Evolutionary conservation across 2,888 invertebrate genomes (phyloP), one percentile per base, ranked within the genome.

Genomic region (Eustalomyia histrio): DNA sequence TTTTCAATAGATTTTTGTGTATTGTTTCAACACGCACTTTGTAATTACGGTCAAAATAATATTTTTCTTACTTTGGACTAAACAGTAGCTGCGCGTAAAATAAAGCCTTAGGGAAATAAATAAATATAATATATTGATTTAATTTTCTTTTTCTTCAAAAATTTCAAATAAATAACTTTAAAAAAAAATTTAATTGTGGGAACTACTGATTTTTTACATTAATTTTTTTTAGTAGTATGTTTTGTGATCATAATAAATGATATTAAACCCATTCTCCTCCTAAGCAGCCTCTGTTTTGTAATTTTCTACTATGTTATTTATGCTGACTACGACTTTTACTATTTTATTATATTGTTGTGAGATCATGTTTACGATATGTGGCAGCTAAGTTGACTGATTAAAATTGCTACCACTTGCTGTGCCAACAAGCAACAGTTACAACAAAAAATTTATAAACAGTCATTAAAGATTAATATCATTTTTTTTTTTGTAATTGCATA

Each of bases 31-130:
- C 47, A 65, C 52, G 18, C 65, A 58, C 60, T 67, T 65, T 39
- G 55, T 65, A 87, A 87, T 88, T 87, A 88, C 86, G 88, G 87
- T 86, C 86, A 87, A 88, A 87, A 88, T 86, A 88, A 88, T 88
- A 87, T 88, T 87, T 85, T 52, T 52, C n/a, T 55, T 57, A 12
- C 12, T 29, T 6, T 29, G 7, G 29, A 17, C 12, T 29, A n/a
- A 35, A 29, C 61, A 47, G 35, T 67, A 69, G 63, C 33, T 57
- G 50, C 0, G 14, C 24, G n/a, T 57, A 47, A 50, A 57, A 12
- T 9, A 29, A 47, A 53, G 33, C 60, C 71, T 57, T 65, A 24
- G 50, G 58, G 10, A n/a, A 65, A 58, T 39, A 39, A 58, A n/a
- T 24, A n/a, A 18, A 33, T n/a, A n/a, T n/a, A n/a, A 24, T 24